These are phyloP conservation scores for Acanthoscelides obtectus DNA, from an alignment of 2,888 invertebrate genomes.

Conservation along the genomic window DNA sequence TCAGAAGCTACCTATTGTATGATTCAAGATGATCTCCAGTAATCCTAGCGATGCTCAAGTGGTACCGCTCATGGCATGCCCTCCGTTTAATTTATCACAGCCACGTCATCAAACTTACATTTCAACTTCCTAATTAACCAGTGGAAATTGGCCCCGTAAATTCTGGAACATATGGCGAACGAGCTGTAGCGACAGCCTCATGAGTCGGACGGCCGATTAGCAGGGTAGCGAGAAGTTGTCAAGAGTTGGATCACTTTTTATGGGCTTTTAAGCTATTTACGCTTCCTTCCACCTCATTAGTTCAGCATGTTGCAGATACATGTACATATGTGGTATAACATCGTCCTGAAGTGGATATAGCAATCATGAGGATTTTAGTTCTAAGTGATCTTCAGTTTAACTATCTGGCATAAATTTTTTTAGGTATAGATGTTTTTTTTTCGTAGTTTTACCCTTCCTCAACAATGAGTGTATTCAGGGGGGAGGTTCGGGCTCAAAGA, in stretches of 20 bases:
- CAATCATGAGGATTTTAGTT: too few species aligned
- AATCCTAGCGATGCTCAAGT: background rate
- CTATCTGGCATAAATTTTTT: too few species aligned
- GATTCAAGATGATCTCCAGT: too few species aligned
- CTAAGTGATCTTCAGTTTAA: too few species aligned
- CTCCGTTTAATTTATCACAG: background rate
- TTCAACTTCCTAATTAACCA: background rate
- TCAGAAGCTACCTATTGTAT: too few species aligned
- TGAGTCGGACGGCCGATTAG: background rate
- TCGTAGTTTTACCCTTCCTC: too few species aligned
- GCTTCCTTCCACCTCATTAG: background rate
- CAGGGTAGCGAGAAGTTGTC: background rate
- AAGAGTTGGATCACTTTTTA: background rate
- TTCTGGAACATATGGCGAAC: background rate
- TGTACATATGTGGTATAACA: too few species aligned
- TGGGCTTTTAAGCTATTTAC: background rate
- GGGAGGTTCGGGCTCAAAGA: too few species aligned
- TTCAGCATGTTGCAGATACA: too few species aligned
- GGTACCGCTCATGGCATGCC: background rate
- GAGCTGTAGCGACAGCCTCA: background rate
- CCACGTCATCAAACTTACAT: background rate
- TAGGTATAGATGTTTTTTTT: too few species aligned
- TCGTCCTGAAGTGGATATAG: too few species aligned
- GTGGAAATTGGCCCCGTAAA: background rate
- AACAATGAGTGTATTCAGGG: too few species aligned